A percentile compares a stretch with the other conserved stretches of the same genome.
Evolutionary conservation across 2,888 invertebrate species (phyloP).

Genomic region (Andricus quercusramuli): DNA sequence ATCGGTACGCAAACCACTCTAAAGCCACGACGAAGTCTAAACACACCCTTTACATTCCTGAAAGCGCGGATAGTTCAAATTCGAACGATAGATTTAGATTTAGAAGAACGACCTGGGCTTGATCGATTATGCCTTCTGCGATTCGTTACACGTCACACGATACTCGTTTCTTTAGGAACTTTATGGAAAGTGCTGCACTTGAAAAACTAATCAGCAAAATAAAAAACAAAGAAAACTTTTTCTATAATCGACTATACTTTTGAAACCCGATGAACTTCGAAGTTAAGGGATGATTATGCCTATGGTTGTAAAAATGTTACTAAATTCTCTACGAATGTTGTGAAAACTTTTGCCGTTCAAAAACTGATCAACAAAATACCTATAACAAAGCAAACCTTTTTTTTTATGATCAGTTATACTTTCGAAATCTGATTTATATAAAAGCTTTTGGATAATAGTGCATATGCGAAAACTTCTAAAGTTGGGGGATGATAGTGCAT

Average conservation of each 20-base stretch:
- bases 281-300: too few species aligned
- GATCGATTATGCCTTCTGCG: conserved; percentile 67
- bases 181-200: not conserved
- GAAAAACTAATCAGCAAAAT: not conserved
- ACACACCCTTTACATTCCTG: conserved; percentile 63
- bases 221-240: not conserved
- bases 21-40: conserved; percentile 63
- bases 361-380: too few species aligned
- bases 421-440: too few species aligned
- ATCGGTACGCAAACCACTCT: conserved; percentile 65
- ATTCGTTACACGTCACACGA: not conserved
- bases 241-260: not conserved
- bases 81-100: conserved; percentile 45
- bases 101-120: conserved; percentile 50
- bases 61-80: conserved; percentile 37
- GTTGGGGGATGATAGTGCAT: too few species aligned
- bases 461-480: too few species aligned
- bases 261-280: too few species aligned
- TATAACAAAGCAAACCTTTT: too few species aligned
- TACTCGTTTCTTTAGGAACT: not conserved
- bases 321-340: too few species aligned
- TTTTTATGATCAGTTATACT: too few species aligned
- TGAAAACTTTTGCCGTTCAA: too few species aligned
- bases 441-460: too few species aligned
- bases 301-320: too few species aligned